These are phyloP conservation scores for Apotomis betuletana DNA, from an alignment of 2,888 invertebrate species.

Conservation along the genomic window DNA sequence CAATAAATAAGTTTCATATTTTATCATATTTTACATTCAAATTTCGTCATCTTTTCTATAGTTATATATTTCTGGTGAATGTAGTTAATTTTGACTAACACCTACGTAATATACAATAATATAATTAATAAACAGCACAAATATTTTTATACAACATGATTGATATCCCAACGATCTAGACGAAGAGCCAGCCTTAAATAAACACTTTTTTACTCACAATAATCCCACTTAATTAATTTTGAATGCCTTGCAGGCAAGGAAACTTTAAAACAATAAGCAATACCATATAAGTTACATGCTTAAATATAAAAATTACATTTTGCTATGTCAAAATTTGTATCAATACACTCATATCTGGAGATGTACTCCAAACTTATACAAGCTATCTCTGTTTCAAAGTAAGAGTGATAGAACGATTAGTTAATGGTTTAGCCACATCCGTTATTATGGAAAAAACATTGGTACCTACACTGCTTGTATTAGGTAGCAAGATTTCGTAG, in stretches of 20 bases:
- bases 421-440: not conserved
- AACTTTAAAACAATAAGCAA: not conserved
- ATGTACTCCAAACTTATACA: not conserved
- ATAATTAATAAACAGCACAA: not conserved
- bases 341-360: not conserved
- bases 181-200: slow-evolving; percentile 12
- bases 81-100: slow-evolving; percentile 40
- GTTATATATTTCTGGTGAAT: slow-evolving; percentile 21
- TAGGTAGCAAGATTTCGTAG: slow-evolving; percentile 47
- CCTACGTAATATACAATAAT: slow-evolving; percentile 11
- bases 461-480: slow-evolving; percentile 20
- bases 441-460: slow-evolving; percentile 2
- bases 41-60: too few relatives aligned
- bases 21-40: not conserved
- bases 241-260: not conserved
- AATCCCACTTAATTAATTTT: not conserved
- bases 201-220: not conserved
- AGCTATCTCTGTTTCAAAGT: not conserved
- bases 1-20: not conserved
- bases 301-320: not conserved
- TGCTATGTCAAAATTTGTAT: not conserved
- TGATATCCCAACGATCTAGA: slow-evolving; percentile 24
- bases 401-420: not conserved
- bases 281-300: not conserved
- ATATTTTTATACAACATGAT: slow-evolving; percentile 17